A percentile compares a stretch with the other conserved stretches of the same genome.
Evolutionary conservation across 2,113 vertebrate species (phyloP).

Genomic region (Sylvietta virens): DNA sequence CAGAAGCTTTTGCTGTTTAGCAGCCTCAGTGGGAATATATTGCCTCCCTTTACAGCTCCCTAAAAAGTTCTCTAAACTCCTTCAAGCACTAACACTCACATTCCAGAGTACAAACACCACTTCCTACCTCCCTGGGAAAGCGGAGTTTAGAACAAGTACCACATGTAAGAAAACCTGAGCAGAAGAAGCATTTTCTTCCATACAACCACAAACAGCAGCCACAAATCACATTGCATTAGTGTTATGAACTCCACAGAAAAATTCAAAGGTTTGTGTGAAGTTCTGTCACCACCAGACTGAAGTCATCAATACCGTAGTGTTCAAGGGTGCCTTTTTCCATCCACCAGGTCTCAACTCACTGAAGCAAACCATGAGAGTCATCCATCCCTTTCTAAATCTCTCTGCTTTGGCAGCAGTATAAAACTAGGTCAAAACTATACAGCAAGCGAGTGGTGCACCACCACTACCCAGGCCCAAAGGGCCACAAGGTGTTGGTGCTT

Average conservation of each 20-base stretch:
- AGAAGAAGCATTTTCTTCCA: neutral
- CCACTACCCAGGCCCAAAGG: neutral
- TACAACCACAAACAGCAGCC: neutral
- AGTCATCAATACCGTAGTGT: accelerated
- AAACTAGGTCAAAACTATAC: neutral
- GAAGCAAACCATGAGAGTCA: accelerated
- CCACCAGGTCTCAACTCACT: neutral
- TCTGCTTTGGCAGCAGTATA: neutral
- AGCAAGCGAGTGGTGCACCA: neutral
- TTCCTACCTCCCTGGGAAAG: conserved; percentile 7
- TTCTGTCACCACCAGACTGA: neutral
- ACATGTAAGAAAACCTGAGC: neutral
- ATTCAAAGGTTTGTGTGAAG: neutral
- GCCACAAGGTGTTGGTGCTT: neutral
- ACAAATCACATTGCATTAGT: neutral
- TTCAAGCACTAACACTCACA: neutral
- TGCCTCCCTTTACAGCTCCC: neutral
- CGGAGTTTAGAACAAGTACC: neutral
- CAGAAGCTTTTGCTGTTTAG: neutral
- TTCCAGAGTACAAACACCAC: neutral
- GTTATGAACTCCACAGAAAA: neutral
- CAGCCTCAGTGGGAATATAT: neutral
- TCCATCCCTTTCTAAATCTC: neutral
- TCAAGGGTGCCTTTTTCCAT: neutral
- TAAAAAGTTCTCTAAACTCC: neutral